These are phyloP conservation scores for Cephus spinipes DNA, from an alignment of 2,888 invertebrate genomes.

Conservation along the genomic window DNA sequence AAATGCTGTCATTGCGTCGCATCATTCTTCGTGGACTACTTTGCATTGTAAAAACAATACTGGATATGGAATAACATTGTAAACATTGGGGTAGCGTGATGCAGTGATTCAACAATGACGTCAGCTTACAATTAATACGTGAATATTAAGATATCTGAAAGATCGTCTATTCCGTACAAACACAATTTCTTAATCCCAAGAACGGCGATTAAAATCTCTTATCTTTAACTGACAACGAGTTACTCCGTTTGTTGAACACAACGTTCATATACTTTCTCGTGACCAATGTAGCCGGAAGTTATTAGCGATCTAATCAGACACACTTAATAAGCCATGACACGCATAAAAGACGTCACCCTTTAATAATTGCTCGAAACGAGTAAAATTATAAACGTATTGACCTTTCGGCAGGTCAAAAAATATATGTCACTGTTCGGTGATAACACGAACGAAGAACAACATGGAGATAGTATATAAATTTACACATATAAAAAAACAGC, in stretches of 20 bases:
- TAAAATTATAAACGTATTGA: too few species aligned
- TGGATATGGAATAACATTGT: neutral
- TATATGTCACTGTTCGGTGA: too few species aligned
- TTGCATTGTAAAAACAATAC: neutral
- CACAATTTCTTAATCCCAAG: neutral
- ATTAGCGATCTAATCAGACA: neutral
- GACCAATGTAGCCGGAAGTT: neutral
- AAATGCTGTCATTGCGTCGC: neutral
- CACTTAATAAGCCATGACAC: neutral
- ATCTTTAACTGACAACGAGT: neutral
- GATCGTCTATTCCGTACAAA: neutral
- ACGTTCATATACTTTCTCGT: neutral
- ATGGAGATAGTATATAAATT: too few species aligned
- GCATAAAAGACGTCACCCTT: too few species aligned
- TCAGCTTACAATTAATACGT: neutral
- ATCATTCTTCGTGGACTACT: neutral
- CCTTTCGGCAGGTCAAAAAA: too few species aligned
- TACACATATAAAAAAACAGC: too few species aligned
- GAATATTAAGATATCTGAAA: neutral
- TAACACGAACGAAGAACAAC: too few species aligned
- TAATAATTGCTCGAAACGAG: too few species aligned
- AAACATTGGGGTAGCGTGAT: neutral
- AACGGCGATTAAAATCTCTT: neutral
- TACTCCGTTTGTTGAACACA: neutral
- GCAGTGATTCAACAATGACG: neutral